Base-by-base conservation (phyloP, 2,888 invertebrate genomes). In the Criorhina ranunculi region DNA sequence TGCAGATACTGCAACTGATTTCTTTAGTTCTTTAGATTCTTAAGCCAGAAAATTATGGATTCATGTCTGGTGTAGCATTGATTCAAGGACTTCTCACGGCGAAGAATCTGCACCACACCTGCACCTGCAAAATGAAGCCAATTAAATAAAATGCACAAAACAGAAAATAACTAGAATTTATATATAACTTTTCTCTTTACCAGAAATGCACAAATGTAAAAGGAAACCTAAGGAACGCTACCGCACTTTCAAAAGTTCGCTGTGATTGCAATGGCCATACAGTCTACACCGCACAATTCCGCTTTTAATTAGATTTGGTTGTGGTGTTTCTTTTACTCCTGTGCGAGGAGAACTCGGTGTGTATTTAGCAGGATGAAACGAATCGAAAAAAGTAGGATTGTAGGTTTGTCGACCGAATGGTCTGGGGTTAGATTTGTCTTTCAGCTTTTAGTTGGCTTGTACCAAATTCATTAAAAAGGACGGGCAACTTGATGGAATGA, bases 301-400 rank as follows among this genome's bases (percentile, higher is more conserved):
- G 24, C n/a, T 81, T 79, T 81, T 76, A 70, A 81, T 76, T 70
- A 76, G 76, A 70, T 81, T 70, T 37, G n/a, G 51, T 44, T 69
- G 53, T 53, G 31, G 42, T 29, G 24, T 11, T 24, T 42, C 12
- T 5, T 19, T 11, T 29, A 2, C 17, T 24, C 11, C 62, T 33
- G 49, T 35, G 42, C 17, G 3, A 33, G 7, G 15, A 12, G 8
- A 55, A 57, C 33, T 29, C 5, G 35, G 42, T 33, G 11, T 35
- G 24, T 35, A 73, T 73, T 66, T 51, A 37, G 12, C 42, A 29
- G 33, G 7, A 62, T 51, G 11, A 46, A 55, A 24, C 49, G 49
- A 42, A 29, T 42, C 15, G 33, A 12, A 37, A 19, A 64, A 15
- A 1, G 57, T 12, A n/a, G 29, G 46, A 33, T 33, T n/a, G 19